Conservation (phyloP, 2,113 vertebrate genomes). For the Hypomesus transpacificus region DNA sequence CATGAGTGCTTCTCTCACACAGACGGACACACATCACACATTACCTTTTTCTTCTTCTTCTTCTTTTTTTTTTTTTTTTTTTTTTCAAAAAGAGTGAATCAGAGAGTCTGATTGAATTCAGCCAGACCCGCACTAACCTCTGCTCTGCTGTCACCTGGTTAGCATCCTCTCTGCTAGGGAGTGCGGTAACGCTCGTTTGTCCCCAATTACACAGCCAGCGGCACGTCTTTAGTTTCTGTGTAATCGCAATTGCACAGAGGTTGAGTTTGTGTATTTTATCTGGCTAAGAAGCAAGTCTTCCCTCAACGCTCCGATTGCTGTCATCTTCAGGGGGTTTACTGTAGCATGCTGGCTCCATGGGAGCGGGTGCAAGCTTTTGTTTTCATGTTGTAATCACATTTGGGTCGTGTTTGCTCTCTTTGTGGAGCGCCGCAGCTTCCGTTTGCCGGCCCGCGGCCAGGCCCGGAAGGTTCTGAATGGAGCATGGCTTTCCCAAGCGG, state of each 20-base stretch:
- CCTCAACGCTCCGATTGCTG: neutral
- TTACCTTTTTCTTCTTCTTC: no score
- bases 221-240: no score
- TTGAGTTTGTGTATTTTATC: no score
- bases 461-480: neutral
- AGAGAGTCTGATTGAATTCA: no score
- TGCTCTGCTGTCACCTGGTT: no score
- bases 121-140: no score
- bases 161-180: no score
- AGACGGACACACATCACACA: neutral
- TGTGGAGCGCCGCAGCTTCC: neutral
- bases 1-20: neutral
- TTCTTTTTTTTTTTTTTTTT: no score
- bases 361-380: neutral
- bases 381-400: slow-evolving; percentile 6
- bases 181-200: no score
- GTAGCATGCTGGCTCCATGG: neutral
- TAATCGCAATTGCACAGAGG: neutral
- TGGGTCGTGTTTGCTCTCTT: slow-evolving; percentile 1
- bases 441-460: slow-evolving; percentile 14
- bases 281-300: no score
- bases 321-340: neutral
- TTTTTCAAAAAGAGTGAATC: no score
- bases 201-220: no score
- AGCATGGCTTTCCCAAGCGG: slow-evolving; percentile 26